Conservation (phyloP, 1,140 invertebrate genomes). For the Penaeus chinensis region DNA sequence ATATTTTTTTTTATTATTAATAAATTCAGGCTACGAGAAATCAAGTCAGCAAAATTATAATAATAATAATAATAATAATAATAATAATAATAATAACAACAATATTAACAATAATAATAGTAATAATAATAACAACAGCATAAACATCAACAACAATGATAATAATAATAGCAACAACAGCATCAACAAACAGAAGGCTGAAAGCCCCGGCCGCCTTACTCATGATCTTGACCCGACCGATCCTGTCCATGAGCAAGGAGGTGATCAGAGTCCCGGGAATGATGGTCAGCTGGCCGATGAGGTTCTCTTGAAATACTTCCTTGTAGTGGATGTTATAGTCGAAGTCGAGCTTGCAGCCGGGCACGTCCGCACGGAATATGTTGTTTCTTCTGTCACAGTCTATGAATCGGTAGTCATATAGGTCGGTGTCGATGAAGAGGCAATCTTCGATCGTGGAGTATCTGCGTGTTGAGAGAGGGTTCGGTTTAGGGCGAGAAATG, state of each 20-base stretch:
- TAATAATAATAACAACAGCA: neutral
- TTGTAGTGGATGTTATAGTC: constrained; percentile 67
- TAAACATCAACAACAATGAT: too few species aligned
- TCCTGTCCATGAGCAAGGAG: constrained; percentile 69
- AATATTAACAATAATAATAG: too few species aligned
- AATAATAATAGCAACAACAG: neutral
- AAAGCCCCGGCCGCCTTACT: constrained; percentile 66
- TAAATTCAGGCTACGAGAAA: neutral
- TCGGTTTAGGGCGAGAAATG: neutral
- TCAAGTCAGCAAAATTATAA: too few species aligned
- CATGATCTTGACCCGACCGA: constrained; percentile 70
- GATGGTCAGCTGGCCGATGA: constrained; percentile 67
- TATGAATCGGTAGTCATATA: constrained; percentile 66
- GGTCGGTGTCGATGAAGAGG: constrained; percentile 66
- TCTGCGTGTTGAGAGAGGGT: constrained; percentile 20
- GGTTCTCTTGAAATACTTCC: constrained; percentile 66
- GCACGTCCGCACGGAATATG: constrained; percentile 63
- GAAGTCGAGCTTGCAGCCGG: constrained; percentile 66
- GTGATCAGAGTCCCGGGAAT: constrained; percentile 71
- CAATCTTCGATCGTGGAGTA: constrained; percentile 64
- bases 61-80: too few species aligned
- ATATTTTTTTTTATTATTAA: neutral
- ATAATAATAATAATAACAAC: too few species aligned
- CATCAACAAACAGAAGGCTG: neutral
- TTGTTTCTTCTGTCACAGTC: constrained; percentile 65